Percentiles rank a stretch among this genome's conserved stretches.
phyloP scores from a whole-genome alignment of 2,797 vertebrate genomes.

The Sebastes iracundus region DNA sequence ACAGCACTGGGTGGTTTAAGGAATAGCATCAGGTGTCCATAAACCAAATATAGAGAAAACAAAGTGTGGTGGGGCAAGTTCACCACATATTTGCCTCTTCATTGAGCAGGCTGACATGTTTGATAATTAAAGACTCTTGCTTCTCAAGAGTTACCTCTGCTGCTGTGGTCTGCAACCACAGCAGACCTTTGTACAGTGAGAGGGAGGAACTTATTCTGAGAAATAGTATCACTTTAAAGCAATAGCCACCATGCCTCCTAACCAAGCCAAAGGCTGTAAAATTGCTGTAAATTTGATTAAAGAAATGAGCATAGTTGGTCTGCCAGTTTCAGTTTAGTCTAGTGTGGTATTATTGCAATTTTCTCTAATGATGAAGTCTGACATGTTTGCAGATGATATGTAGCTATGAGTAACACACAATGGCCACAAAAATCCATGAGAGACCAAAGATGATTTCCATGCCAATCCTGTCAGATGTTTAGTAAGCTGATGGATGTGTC shows the following conservation, averaged over 20 bases:
- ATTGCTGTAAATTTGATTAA: not conserved
- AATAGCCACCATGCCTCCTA: not conserved
- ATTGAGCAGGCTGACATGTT: not conserved
- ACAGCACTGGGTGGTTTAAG: not conserved
- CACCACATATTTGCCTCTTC: not conserved
- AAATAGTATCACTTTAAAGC: not conserved
- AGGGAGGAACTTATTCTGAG: not conserved
- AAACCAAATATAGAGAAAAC: not conserved
- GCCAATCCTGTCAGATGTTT: not conserved
- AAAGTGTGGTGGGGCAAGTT: not conserved
- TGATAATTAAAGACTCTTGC: not conserved
- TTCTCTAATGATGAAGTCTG: not conserved
- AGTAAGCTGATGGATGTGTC: not conserved
- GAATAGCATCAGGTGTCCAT: not conserved
- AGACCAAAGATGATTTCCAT: not conserved
- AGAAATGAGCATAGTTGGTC: not conserved
- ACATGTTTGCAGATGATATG: not conserved
- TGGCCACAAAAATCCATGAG: not conserved
- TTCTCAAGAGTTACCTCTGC: not conserved
- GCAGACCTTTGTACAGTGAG: not conserved
- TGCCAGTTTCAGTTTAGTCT: not conserved
- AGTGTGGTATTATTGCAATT: not conserved
- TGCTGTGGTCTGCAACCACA: not conserved
- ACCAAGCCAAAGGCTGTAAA: not conserved
- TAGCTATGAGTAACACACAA: not conserved